Evolutionary conservation across 2,113 vertebrate species (phyloP).

Genomic region (Sinocyclocheilus rhinocerous): DNA sequence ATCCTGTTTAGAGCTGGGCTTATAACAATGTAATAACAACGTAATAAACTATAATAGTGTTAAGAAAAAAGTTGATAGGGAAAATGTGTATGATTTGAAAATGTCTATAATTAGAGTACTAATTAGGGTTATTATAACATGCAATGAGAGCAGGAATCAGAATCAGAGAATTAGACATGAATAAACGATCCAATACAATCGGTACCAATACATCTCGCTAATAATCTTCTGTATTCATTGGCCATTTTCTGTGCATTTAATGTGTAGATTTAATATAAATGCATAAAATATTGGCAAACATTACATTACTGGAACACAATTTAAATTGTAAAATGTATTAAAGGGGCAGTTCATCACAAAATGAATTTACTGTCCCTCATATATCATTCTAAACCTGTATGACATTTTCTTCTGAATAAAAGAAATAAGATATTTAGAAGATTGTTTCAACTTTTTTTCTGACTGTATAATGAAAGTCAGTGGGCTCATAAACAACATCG

Average conservation of each 20-base stretch:
- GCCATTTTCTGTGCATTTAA: background rate
- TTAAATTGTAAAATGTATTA: background rate
- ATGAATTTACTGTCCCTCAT: background rate
- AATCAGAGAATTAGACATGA: background rate
- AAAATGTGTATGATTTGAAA: background rate
- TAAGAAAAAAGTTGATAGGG: conserved; percentile 1
- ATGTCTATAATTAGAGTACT: background rate
- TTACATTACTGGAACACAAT: background rate
- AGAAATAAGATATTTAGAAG: no score
- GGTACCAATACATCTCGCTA: background rate
- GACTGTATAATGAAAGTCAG: background rate
- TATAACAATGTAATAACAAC: conserved; percentile 39
- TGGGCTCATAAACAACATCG: background rate
- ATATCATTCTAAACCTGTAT: background rate
- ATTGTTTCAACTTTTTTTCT: no score
- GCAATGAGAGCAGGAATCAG: background rate
- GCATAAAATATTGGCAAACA: background rate
- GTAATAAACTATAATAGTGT: conserved; percentile 24
- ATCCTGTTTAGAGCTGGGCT: background rate
- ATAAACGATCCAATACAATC: background rate
- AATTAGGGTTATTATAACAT: conserved; percentile 9
- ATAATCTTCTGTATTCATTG: background rate
- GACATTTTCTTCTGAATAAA: background rate
- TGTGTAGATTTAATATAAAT: background rate
- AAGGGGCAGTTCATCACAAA: background rate